Percentiles rank a stretch among this genome's conserved stretches.
phyloP scores from a whole-genome alignment of 2,113 vertebrate species.

The Peromyscus polionotus region DNA sequence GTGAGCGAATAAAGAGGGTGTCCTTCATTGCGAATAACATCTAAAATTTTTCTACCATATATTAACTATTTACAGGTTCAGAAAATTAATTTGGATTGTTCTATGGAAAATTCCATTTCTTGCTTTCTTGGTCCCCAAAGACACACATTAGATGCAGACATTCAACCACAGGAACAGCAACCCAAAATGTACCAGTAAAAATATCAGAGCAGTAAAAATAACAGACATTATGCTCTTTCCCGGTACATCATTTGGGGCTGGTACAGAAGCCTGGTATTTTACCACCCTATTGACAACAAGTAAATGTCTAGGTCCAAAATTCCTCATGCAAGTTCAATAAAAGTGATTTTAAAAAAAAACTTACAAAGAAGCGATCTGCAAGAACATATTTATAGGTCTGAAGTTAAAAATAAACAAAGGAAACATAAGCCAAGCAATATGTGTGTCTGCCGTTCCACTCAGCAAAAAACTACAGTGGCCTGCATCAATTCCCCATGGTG shows the following conservation, averaged over 20 bases:
- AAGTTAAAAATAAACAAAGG: conserved; percentile 70
- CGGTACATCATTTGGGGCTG: conserved; percentile 20
- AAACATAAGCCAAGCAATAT: conserved; percentile 74
- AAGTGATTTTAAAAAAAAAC: conserved; percentile 64
- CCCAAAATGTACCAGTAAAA: conserved; percentile 61
- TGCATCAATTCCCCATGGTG: neutral
- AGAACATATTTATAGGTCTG: conserved; percentile 56
- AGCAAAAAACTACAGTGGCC: conserved; percentile 68
- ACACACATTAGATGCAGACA: conserved; percentile 37
- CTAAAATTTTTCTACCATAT: neutral
- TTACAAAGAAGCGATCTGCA: conserved; percentile 59
- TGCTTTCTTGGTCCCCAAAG: conserved; percentile 36
- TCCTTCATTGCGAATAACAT: neutral
- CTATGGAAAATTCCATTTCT: conserved; percentile 54
- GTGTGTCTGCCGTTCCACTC: conserved; percentile 73
- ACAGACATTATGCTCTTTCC: conserved; percentile 46
- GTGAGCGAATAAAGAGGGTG: neutral
- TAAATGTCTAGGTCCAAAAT: conserved; percentile 53
- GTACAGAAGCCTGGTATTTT: neutral
- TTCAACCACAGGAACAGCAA: conserved; percentile 55
- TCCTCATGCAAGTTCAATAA: conserved; percentile 46
- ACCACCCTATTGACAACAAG: conserved; percentile 28
- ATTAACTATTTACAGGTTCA: conserved; percentile 17
- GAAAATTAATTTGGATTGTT: conserved; percentile 54
- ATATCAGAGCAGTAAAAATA: conserved; percentile 62